These are phyloP conservation scores for Colletes collaris DNA, from an alignment of 2,888 invertebrate genomes.

Conservation along the genomic window DNA sequence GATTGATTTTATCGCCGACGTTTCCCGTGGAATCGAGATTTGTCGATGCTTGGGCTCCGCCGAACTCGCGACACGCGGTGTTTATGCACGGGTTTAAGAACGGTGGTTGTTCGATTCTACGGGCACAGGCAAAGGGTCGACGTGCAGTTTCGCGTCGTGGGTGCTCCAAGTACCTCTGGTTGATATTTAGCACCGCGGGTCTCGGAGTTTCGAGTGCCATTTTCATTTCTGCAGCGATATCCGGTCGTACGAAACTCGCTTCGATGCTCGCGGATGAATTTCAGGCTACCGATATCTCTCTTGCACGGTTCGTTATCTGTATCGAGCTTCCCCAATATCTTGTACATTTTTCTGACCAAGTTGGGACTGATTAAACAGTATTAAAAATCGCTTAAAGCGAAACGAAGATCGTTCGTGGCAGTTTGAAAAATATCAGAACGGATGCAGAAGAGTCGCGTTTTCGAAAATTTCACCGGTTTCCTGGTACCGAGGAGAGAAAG, in stretches of 20 bases:
- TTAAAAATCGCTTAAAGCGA: too few relatives aligned
- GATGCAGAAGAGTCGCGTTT: too few relatives aligned
- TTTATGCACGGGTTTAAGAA: neutral
- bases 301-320: too few relatives aligned
- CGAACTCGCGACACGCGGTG: neutral
- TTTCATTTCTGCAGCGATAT: neutral
- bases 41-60: constrained; percentile 12
- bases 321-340: too few relatives aligned
- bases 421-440: too few relatives aligned
- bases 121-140: neutral
- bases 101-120: neutral
- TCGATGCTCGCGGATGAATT: neutral
- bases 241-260: neutral
- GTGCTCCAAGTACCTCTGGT: neutral
- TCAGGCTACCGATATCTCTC: too few relatives aligned
- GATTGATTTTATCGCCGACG: constrained; percentile 8
- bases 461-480: neutral
- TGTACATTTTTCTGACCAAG: too few relatives aligned
- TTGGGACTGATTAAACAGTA: too few relatives aligned
- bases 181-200: constrained; percentile 27
- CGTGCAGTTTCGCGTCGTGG: neutral
- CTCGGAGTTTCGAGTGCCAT: neutral
- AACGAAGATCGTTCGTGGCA: too few relatives aligned
- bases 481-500: neutral
- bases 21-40: constrained; percentile 5